These are phyloP conservation scores for Plutomurus gul DNA, from an alignment of 1,140 invertebrate genomes.

Conservation along the genomic window DNA sequence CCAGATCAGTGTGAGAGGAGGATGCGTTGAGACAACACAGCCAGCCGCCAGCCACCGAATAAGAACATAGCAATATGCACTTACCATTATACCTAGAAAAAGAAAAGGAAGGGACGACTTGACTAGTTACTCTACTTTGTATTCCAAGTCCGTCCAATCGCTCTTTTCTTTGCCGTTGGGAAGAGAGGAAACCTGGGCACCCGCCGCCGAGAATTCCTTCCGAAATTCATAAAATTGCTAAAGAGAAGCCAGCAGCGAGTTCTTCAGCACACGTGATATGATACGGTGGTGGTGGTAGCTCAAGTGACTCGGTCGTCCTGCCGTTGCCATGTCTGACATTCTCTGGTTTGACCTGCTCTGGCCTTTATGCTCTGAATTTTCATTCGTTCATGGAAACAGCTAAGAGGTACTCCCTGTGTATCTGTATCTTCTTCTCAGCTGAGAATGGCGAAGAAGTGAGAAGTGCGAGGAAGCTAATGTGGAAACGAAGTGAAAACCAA, in stretches of 20 bases:
- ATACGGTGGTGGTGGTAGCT: background rate
- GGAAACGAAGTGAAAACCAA: too few species aligned
- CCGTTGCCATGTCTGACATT: too few species aligned
- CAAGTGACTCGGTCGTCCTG: background rate
- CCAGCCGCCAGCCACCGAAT: too few species aligned
- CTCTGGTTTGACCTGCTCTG: background rate
- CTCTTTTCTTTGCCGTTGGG: slow-evolving; percentile 11
- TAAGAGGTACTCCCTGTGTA: background rate
- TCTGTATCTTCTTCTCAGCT: background rate
- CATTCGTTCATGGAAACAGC: background rate
- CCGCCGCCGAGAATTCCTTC: background rate
- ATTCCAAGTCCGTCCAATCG: background rate
- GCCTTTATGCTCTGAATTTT: background rate
- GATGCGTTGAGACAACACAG: too few species aligned
- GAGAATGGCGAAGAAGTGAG: too few species aligned
- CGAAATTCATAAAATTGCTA: slow-evolving; percentile 22
- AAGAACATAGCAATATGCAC: too few species aligned
- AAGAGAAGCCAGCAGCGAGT: background rate
- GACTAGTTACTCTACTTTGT: slow-evolving; percentile 6
- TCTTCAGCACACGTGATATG: too few species aligned
- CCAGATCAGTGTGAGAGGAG: too few species aligned
- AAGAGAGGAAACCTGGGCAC: background rate
- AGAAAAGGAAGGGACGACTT: background rate
- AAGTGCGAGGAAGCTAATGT: background rate
- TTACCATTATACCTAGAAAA: background rate